A percentile compares a stretch with the other conserved stretches of the same genome.
Conservation (phyloP, 2,113 vertebrate species). For the Poeciliopsis prolifica region DNA sequence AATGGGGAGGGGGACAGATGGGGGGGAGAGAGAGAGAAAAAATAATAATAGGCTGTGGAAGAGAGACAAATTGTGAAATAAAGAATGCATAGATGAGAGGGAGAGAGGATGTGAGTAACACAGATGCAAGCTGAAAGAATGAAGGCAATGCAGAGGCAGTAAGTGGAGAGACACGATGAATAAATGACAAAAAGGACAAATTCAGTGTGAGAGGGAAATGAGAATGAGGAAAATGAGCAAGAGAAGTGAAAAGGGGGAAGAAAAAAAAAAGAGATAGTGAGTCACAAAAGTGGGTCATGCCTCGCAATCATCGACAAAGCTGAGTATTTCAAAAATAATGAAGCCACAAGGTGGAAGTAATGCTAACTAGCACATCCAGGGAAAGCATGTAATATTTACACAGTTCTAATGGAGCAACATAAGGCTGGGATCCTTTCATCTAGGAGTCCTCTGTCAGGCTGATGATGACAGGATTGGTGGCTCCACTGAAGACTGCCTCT, state of each 20-base stretch:
- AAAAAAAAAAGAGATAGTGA: conserved; percentile 32
- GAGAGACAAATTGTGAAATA: conserved; percentile 66
- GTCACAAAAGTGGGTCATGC: conserved; percentile 78
- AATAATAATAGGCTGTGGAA: conserved; percentile 61
- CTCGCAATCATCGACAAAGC: conserved; percentile 70
- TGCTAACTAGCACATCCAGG: conserved; percentile 75
- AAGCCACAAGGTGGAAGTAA: conserved; percentile 78
- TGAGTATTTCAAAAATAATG: conserved; percentile 77
- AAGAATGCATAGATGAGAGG: conserved; percentile 64
- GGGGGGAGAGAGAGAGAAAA: conserved; percentile 27
- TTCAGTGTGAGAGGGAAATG: conserved; percentile 39
- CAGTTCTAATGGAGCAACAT: conserved; percentile 66
- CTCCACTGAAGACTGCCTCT: conserved; percentile 44
- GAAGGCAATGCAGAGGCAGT: conserved; percentile 48
- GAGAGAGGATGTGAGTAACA: conserved; percentile 32
- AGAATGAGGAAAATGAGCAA: conserved; percentile 48
- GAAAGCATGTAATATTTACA: conserved; percentile 78
- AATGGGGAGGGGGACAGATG: background rate
- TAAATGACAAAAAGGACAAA: conserved; percentile 58
- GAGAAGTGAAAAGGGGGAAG: conserved; percentile 29
- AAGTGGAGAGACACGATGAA: conserved; percentile 64
- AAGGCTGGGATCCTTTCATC: conserved; percentile 58
- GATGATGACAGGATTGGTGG: conserved; percentile 50
- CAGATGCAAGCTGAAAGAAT: conserved; percentile 37
- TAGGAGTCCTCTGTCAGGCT: conserved; percentile 32